A percentile compares a stretch with the other conserved stretches of the same genome.
Conservation (phyloP, 2,888 invertebrate genomes). For the Automeris io region DNA sequence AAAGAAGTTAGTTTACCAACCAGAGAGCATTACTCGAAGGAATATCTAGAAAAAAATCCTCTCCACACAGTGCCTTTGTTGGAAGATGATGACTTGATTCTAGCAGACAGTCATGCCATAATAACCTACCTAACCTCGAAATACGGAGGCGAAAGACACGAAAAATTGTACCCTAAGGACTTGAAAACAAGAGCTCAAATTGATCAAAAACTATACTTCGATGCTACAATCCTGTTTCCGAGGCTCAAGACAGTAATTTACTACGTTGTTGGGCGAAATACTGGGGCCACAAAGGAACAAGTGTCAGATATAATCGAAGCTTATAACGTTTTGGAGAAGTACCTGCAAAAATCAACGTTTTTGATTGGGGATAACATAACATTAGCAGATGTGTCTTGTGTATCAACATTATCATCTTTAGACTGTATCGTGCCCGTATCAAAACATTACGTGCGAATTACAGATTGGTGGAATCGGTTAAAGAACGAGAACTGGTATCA, state of each 20-base stretch:
- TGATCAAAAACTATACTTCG: constrained; percentile 36
- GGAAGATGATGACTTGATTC: constrained; percentile 33
- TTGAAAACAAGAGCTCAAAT: constrained; percentile 25
- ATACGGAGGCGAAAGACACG: constrained; percentile 22
- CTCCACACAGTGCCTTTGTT: constrained; percentile 39
- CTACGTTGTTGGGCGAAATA: constrained; percentile 19
- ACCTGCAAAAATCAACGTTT: constrained; percentile 23
- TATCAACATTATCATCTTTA: constrained; percentile 33
- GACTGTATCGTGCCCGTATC: constrained; percentile 27
- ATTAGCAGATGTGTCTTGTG: constrained; percentile 39
- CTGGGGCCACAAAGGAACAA: constrained; percentile 20
- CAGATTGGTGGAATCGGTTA: constrained; percentile 30
- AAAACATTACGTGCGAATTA: constrained; percentile 22
- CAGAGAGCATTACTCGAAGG: constrained; percentile 29
- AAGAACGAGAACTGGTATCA: constrained; percentile 31
- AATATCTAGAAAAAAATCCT: constrained; percentile 37
- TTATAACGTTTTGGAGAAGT: constrained; percentile 35
- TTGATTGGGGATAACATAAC: constrained; percentile 32
- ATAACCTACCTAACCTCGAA: constrained; percentile 34
- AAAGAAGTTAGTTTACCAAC: constrained; percentile 29
- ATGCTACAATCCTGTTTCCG: constrained; percentile 36
- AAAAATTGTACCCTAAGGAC: constrained; percentile 32
- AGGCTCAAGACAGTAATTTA: constrained; percentile 27
- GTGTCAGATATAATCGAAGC: constrained; percentile 27
- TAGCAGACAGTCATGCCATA: constrained; percentile 41